These are phyloP conservation scores for Petrocephalus microphthalmus DNA, from an alignment of 2,113 vertebrate genomes.

Conservation along the genomic window DNA sequence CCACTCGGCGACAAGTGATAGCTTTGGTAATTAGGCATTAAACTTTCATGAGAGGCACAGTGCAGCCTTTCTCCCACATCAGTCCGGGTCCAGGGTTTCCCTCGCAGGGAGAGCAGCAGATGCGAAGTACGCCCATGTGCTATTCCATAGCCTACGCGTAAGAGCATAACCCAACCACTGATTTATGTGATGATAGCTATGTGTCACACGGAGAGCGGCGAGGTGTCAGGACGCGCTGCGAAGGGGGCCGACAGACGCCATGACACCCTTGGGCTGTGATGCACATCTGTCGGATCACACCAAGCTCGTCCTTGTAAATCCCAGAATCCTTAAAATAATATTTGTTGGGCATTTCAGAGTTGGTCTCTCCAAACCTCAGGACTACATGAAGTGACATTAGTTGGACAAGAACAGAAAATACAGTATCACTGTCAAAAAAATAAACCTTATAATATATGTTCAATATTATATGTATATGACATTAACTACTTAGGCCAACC, in stretches of 20 bases:
- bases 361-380: not conserved
- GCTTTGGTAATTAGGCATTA: constrained; percentile 18
- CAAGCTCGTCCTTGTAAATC: not conserved
- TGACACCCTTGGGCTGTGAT: not conserved
- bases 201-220: not conserved
- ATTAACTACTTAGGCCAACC: not conserved
- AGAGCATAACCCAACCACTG: not conserved
- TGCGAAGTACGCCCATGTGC: not conserved
- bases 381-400: not conserved
- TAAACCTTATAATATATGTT: too few relatives aligned
- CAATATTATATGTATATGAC: too few relatives aligned
- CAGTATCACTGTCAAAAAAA: not conserved
- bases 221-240: not conserved
- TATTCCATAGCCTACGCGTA: not conserved
- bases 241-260: not conserved
- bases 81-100: not conserved
- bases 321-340: not conserved
- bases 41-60: not conserved
- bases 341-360: not conserved
- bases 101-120: not conserved
- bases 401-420: not conserved
- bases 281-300: not conserved
- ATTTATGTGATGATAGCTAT: not conserved
- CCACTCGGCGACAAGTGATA: not conserved
- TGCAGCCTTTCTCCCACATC: not conserved